Evolutionary conservation across 2,797 vertebrate species (phyloP).

Genomic region (Phoeniculus purpureus): DNA sequence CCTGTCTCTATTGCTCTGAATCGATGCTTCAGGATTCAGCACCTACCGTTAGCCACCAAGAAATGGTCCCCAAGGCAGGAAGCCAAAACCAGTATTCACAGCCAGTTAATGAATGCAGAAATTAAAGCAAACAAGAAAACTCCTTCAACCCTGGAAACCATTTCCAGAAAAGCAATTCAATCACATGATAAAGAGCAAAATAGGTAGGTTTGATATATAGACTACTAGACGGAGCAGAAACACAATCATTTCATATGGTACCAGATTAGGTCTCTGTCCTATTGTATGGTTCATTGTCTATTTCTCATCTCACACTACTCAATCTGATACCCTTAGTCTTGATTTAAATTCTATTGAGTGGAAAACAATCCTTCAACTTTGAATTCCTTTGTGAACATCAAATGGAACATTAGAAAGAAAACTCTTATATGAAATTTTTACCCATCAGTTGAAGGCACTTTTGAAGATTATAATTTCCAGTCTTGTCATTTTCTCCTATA

Average conservation of each 20-base stretch:
- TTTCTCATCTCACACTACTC: background rate
- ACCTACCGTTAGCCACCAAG: constrained; percentile 24
- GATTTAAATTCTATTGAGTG: background rate
- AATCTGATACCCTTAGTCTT: background rate
- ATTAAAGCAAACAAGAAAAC: constrained; percentile 8
- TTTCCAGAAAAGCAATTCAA: background rate
- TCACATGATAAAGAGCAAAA: background rate
- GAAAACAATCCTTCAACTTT: background rate
- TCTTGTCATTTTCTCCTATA: background rate
- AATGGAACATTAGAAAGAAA: background rate
- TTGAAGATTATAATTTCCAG: background rate
- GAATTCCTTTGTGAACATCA: constrained; percentile 4
- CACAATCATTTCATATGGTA: background rate
- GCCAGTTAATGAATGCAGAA: constrained; percentile 24
- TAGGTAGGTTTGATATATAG: background rate
- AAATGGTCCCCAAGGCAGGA: constrained; percentile 21
- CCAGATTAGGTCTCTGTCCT: background rate
- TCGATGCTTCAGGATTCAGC: background rate
- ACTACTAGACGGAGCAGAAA: background rate
- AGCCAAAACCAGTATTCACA: background rate
- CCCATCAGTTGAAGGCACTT: background rate
- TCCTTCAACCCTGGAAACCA: background rate
- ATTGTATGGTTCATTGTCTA: background rate
- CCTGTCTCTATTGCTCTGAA: constrained; percentile 21
- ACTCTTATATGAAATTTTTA: background rate